These are phyloP conservation scores for Tineola bisselliella DNA, from an alignment of 2,888 invertebrate species.

Conservation along the genomic window DNA sequence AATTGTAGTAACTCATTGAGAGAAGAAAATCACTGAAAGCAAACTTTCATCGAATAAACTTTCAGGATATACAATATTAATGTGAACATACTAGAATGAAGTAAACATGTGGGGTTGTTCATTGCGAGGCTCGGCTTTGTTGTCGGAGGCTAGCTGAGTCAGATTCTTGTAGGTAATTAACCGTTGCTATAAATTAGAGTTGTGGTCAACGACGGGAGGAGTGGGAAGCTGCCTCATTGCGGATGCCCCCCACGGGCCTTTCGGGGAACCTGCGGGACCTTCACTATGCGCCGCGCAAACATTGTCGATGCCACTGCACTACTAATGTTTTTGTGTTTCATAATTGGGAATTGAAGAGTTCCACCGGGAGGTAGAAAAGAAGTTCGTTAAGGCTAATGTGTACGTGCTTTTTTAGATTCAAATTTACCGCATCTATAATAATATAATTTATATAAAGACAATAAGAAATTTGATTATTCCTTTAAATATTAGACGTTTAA, in stretches of 20 bases:
- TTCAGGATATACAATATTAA: not conserved
- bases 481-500: not conserved
- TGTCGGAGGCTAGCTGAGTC: slow-evolving; percentile 32
- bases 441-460: not conserved
- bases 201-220: slow-evolving; percentile 20
- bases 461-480: not conserved
- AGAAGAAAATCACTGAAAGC: not conserved
- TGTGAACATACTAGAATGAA: slow-evolving; percentile 7
- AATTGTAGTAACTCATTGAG: too few species aligned
- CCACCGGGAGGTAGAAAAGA: not conserved
- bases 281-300: slow-evolving; percentile 49
- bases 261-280: slow-evolving; percentile 31
- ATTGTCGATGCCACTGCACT: slow-evolving; percentile 17
- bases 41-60: not conserved
- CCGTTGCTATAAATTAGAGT: slow-evolving; percentile 54
- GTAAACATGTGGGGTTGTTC: slow-evolving; percentile 20
- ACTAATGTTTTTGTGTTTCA: not conserved
- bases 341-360: not conserved
- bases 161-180: slow-evolving; percentile 58
- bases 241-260: slow-evolving; percentile 28
- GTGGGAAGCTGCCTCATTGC: slow-evolving; percentile 36
- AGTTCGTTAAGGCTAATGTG: not conserved
- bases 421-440: not conserved
- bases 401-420: not conserved
- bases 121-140: slow-evolving; percentile 22